Evolutionary conservation across 2,113 vertebrate species (phyloP), one percentile per base, ranked within the genome.

Genomic region (Poecilia latipinna): DNA sequence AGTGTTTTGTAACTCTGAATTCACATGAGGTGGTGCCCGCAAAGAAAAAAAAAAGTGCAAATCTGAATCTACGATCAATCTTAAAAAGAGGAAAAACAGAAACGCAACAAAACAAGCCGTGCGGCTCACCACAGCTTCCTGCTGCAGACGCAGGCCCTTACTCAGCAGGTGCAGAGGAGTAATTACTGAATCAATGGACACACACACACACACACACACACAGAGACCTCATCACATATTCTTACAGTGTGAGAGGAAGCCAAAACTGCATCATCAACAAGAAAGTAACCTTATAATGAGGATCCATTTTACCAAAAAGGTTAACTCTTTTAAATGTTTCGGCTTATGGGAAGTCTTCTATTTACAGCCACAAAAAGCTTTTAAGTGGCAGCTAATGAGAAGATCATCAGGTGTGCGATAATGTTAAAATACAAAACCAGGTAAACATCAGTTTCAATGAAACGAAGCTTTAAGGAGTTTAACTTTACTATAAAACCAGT

Each of bases 161-260:
- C 87, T 88, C 90, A 92, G 90, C 90, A 91, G 80, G 86, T 85
- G 86, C 77, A 51, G 75, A 24, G 70, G 86, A 76, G 90, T 92
- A 91, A 91, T 91, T 93, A 91, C 90, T 74, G 82, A 91, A 93
- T 93, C 91, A 85, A 91, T 92, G 89, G 65, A 79, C 65, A 29
- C 80, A 89, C 87, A 74, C 85, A 85, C 86, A 84, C 90, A 74
- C 85, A 86, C 86, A 84, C 28, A 74, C 85, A 85, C 86, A 84
- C 90, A 26, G 85, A 84, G 83, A 92, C 83, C 86, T 89, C 87
- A 88, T 91, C 88, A 82, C 86, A 86, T 86, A 91, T 87, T 89
- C 81, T 88, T 86, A 87, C 83, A 65, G 74, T 72, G 78, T 67
- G 87, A 91, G 84, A 66, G 79, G 85, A 84, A 70, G 74, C 74